A percentile compares a stretch with the other conserved stretches of the same genome.
Evolutionary conservation across 2,797 vertebrate species (phyloP).

Genomic region (Catharus ustulatus): DNA sequence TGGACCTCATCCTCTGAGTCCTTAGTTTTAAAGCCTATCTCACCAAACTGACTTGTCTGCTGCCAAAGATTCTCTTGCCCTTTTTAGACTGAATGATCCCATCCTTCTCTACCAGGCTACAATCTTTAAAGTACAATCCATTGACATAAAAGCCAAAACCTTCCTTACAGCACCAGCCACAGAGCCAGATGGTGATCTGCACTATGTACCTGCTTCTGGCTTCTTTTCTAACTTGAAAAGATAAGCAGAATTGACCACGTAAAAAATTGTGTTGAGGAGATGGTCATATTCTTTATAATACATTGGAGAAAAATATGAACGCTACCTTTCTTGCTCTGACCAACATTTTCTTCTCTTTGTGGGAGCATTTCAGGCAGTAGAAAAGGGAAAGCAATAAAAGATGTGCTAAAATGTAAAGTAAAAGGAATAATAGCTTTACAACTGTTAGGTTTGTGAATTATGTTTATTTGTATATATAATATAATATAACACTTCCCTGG

Average conservation of each 20-base stretch:
- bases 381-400: neutral
- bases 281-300: neutral
- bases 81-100: neutral
- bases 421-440: neutral
- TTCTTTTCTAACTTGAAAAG: neutral
- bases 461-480: slow-evolving; percentile 5
- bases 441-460: neutral
- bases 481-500: neutral
- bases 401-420: neutral
- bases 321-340: neutral
- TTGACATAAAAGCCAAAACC: neutral
- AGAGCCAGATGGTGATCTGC: neutral
- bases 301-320: neutral
- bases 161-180: neutral
- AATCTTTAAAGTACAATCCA: neutral
- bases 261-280: neutral
- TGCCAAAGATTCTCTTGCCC: neutral
- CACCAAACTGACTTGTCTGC: neutral
- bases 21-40: neutral
- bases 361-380: neutral
- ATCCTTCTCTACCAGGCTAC: neutral
- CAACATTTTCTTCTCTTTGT: neutral
- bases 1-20: neutral
- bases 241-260: neutral
- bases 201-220: neutral